phyloP scores from a whole-genome alignment of 2,113 vertebrate genomes.

The Podarcis cretensis region DNA sequence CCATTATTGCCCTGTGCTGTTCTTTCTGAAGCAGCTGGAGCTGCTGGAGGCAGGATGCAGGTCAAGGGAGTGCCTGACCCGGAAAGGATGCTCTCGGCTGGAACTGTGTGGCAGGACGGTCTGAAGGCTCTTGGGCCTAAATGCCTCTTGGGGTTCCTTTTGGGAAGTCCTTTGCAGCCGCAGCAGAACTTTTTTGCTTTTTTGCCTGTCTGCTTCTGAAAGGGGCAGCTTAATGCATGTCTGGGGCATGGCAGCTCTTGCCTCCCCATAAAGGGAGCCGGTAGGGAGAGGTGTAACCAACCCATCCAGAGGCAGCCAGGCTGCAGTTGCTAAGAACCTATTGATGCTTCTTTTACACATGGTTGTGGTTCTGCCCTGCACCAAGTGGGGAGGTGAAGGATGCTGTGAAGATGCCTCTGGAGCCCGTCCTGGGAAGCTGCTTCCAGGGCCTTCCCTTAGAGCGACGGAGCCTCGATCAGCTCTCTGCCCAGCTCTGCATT shows the following conservation, averaged over 20 bases:
- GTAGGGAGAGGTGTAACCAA: neutral
- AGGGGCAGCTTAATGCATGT: neutral
- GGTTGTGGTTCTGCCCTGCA: neutral
- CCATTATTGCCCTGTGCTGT: neutral
- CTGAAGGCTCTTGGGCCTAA: neutral
- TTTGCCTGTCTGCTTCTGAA: neutral
- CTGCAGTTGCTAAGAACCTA: neutral
- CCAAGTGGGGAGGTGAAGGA: neutral
- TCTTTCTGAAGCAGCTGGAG: neutral
- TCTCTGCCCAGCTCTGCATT: constrained; percentile 23
- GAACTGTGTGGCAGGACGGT: neutral
- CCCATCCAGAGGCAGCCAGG: neutral
- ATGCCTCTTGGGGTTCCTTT: neutral
- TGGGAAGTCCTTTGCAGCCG: neutral
- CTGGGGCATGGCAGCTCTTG: neutral
- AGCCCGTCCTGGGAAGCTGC: neutral
- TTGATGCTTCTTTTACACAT: neutral
- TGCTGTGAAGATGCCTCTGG: neutral
- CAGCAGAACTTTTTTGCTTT: neutral
- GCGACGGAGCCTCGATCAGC: neutral
- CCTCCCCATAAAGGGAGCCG: neutral
- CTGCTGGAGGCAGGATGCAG: too few species aligned
- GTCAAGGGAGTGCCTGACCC: neutral
- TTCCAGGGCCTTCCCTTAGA: neutral
- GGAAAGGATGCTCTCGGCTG: neutral